These are phyloP conservation scores for Formica exsecta DNA, from an alignment of 1,140 invertebrate species.

Conservation along the genomic window DNA sequence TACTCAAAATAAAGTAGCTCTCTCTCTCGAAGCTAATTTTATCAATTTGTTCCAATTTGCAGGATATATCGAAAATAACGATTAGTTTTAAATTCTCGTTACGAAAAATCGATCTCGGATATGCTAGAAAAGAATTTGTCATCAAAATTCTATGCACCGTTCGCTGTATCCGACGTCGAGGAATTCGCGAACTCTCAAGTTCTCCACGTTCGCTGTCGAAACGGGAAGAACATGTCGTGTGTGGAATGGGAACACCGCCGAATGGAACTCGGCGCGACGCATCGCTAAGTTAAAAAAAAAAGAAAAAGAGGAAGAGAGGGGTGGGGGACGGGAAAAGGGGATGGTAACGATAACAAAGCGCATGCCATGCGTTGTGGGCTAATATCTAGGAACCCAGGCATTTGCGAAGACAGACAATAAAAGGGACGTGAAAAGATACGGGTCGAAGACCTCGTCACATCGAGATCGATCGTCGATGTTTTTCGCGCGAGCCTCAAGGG, in stretches of 20 bases:
- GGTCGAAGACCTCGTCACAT: constrained; percentile 67
- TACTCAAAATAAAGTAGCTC: background rate
- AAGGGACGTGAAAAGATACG: constrained; percentile 66
- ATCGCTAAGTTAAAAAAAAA: constrained; percentile 52
- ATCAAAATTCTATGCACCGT: constrained; percentile 10
- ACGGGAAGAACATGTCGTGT: constrained; percentile 10
- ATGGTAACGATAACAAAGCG: constrained; percentile 75
- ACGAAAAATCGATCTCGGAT: background rate
- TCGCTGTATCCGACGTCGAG: constrained; percentile 31
- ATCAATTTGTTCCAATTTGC: too few relatives aligned
- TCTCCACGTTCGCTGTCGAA: constrained; percentile 21
- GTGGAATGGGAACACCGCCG: constrained; percentile 52
- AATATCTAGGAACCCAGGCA: constrained; percentile 75
- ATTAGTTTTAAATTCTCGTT: background rate
- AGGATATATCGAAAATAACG: background rate
- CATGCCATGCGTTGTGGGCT: constrained; percentile 81
- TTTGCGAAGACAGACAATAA: constrained; percentile 58
- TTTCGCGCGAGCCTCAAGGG: constrained; percentile 50
- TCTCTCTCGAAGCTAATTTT: too few relatives aligned
- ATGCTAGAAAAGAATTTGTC: constrained; percentile 5
- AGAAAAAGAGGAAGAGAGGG: background rate
- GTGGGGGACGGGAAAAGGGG: background rate
- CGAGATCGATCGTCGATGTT: constrained; percentile 57
- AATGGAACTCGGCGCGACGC: constrained; percentile 27
- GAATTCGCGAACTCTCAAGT: constrained; percentile 19